These are phyloP conservation scores for Heliconius erato DNA, from an alignment of 2,888 invertebrate genomes.

Conservation along the genomic window DNA sequence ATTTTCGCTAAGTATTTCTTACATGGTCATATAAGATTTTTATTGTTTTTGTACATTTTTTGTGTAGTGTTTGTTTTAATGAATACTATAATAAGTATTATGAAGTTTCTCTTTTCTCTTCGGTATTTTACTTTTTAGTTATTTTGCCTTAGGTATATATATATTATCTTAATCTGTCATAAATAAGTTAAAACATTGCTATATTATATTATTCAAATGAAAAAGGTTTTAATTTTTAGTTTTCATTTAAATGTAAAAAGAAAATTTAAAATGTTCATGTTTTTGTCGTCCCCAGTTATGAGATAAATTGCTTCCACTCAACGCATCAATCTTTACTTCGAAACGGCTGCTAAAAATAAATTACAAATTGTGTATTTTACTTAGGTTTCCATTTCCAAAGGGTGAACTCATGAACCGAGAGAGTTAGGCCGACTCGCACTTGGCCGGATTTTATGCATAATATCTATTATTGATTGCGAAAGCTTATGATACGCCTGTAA, in stretches of 20 bases:
- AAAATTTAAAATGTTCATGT: background rate
- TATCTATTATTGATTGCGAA: too few species aligned
- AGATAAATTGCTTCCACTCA: slow-evolving; percentile 26
- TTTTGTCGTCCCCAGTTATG: slow-evolving; percentile 28
- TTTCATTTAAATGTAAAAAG: background rate
- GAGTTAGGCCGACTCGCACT: too few species aligned
- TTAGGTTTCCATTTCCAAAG: background rate
- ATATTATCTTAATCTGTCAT: too few species aligned
- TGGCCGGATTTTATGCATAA: too few species aligned
- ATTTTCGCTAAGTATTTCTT: slow-evolving; percentile 28
- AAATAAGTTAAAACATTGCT: too few species aligned
- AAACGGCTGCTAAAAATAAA: slow-evolving; percentile 39
- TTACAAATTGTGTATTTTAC: slow-evolving; percentile 12
- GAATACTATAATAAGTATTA: background rate
- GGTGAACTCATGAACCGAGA: too few species aligned
- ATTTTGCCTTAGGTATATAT: background rate
- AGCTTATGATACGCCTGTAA: too few species aligned
- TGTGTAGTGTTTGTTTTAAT: background rate
- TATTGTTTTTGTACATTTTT: background rate
- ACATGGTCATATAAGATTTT: background rate
- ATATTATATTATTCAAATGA: background rate
- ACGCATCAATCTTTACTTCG: slow-evolving; percentile 35
- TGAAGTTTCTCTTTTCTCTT: too few species aligned
- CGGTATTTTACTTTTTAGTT: background rate
- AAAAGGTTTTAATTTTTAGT: background rate